Conservation (phyloP, 2,888 invertebrate species). For the Epirrhoe tristata region DNA sequence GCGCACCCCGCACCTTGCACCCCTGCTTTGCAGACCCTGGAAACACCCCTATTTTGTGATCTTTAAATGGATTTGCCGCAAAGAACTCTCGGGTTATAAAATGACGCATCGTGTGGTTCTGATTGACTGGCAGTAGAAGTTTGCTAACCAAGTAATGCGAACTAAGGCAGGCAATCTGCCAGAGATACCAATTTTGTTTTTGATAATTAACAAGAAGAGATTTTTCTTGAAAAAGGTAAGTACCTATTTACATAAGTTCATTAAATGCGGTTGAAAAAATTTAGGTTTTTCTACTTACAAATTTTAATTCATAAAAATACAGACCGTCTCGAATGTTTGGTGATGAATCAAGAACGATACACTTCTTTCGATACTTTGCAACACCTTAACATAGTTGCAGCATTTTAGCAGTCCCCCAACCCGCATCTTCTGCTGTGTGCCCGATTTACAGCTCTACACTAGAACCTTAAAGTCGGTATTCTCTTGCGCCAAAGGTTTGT, state of each 20-base stretch:
- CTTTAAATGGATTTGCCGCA: conserved; percentile 64
- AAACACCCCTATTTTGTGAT: conserved; percentile 59
- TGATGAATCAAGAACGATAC: no score
- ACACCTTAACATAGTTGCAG: not conserved
- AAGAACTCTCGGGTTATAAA: conserved; percentile 50
- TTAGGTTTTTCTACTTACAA: no score
- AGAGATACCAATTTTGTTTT: no score
- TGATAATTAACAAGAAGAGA: no score
- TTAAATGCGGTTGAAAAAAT: no score
- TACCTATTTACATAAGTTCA: no score
- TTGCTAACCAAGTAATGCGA: not conserved
- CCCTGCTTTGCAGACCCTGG: conserved; percentile 35
- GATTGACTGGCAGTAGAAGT: not conserved
- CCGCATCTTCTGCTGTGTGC: conserved; percentile 4
- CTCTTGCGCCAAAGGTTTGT: conserved; percentile 1
- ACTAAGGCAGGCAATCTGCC: no score
- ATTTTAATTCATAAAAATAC: no score
- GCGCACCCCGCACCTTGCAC: conserved; percentile 45
- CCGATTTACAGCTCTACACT: conserved; percentile 1
- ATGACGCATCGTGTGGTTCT: conserved; percentile 33
- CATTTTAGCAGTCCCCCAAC: conserved; percentile 19
- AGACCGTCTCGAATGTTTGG: no score
- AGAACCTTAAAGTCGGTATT: conserved; percentile 6
- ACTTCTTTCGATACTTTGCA: no score
- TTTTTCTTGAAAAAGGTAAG: no score